Conservation (phyloP, 2,797 vertebrate genomes). For the Diplodus sargus region DNA sequence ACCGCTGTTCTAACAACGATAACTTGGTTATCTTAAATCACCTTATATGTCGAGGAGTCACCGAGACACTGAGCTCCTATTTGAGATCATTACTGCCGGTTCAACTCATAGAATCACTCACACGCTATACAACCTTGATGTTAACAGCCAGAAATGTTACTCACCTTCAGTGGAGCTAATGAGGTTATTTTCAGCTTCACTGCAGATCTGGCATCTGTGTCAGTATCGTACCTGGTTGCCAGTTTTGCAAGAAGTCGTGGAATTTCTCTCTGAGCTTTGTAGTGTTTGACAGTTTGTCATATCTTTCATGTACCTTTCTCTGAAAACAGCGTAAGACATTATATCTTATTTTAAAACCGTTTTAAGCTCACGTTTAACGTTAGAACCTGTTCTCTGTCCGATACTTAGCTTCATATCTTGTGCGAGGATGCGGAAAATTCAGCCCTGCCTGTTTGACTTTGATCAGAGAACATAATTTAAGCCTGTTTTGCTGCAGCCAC, state of each 20-base stretch:
- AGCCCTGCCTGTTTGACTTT: not conserved
- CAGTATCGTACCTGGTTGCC: constrained; percentile 7
- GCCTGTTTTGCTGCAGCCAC: constrained; percentile 16
- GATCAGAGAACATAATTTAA: constrained; percentile 2
- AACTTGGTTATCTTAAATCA: not conserved
- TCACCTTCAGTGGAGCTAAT: constrained; percentile 39
- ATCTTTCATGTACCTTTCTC: constrained; percentile 34
- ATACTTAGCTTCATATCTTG: not conserved
- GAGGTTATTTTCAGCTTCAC: constrained; percentile 45
- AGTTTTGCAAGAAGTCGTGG: constrained; percentile 23
- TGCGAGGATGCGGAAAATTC: too few relatives aligned
- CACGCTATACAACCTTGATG: constrained; percentile 25
- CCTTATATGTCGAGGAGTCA: not conserved
- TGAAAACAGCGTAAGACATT: not conserved
- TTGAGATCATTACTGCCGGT: constrained; percentile 29
- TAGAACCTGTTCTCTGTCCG: too few relatives aligned
- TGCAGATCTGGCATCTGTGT: constrained; percentile 46
- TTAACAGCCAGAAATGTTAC: constrained; percentile 46
- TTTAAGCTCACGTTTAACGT: not conserved
- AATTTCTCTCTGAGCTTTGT: constrained; percentile 12
- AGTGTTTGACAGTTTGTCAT: constrained; percentile 27
- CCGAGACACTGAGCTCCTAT: constrained; percentile 3
- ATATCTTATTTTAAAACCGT: not conserved
- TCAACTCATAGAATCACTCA: constrained; percentile 44
- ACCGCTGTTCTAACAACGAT: constrained; percentile 5